Base-by-base conservation (phyloP, 2,113 vertebrate species). In the Tichodroma muraria region DNA sequence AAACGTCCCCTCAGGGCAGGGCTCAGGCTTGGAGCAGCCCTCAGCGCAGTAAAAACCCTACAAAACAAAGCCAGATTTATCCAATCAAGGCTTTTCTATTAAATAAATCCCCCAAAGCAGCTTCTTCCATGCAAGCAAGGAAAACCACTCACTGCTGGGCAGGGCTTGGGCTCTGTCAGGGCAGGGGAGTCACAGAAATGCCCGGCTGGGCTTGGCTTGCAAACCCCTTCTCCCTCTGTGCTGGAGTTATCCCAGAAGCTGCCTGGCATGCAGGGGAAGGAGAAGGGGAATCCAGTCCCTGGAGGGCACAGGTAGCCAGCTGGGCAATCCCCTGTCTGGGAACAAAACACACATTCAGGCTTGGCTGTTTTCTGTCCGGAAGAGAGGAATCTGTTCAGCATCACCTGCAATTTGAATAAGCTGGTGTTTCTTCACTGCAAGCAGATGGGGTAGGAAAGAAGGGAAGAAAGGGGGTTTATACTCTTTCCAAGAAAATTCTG, bases 251-350 rank as follows among this genome's bases (percentile, higher is more conserved):
- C 98, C 95, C 98, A 98, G 93, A 98, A 98, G 38, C 71, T 97
- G 30, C 98, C 98, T 27, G 98, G 77, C 71, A 87, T 82, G 90
- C 99, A 99, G 50, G 98, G 98, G 87, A 98, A 97, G 40, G 98
- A 98, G 77, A 97, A 96, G 8, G 98, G 98, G 85, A 97, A 93
- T 27, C 98, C 98, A 13, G 98, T 99, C 27, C 98, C 98, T 3
- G 8, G 30, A 22, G 99, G 98, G 84, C 99, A 99, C 54, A 81
- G 96, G 63, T 98, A 98, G 10, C 99, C 99, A 19, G 97, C 92
- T n/a, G 98, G 98, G 90, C 99, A 99, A 45, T 94, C 66, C 12
- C 98, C 98, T 27, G 97, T 98, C 99, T 99, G 96, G 92, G 96
- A 96, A 96, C 50, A 94, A 49, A 91, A 18, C 8, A 49, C 31